phyloP scores from a whole-genome alignment of 2,888 invertebrate genomes.

The Leucoptera coffeella region DNA sequence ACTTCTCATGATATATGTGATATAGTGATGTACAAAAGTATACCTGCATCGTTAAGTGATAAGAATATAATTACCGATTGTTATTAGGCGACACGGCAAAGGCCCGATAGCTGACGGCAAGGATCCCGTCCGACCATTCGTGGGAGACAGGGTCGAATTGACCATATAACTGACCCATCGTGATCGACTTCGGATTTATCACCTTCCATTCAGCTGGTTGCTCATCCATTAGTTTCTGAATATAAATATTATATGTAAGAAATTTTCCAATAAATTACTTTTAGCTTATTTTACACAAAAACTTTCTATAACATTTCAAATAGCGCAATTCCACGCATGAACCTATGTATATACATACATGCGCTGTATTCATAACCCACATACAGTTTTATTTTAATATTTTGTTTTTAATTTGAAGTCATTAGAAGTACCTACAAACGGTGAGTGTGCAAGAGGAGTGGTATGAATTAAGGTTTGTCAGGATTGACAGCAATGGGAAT shows the following conservation, averaged over 20 bases:
- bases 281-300: too few species aligned
- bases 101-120: conserved; percentile 75
- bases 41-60: background rate
- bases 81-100: conserved; percentile 69
- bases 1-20: too few species aligned
- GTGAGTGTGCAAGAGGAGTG: too few species aligned
- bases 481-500: too few species aligned
- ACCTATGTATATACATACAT: too few species aligned
- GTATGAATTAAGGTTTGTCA: too few species aligned
- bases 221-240: conserved; percentile 67
- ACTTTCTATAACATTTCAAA: too few species aligned
- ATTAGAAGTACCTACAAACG: too few species aligned
- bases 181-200: conserved; percentile 92
- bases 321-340: too few species aligned
- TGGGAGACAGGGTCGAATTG: conserved; percentile 91
- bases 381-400: too few species aligned
- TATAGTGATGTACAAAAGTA: background rate
- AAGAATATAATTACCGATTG: conserved; percentile 68
- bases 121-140: conserved; percentile 89
- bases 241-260: background rate
- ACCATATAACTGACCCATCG: conserved; percentile 92
- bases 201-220: conserved; percentile 71
- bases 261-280: background rate
- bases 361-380: too few species aligned
- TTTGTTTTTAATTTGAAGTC: too few species aligned